Percentiles rank a stretch among this genome's conserved stretches.
Conservation (phyloP, 2,113 vertebrate genomes). For the Argyrosomus japonicus region DNA sequence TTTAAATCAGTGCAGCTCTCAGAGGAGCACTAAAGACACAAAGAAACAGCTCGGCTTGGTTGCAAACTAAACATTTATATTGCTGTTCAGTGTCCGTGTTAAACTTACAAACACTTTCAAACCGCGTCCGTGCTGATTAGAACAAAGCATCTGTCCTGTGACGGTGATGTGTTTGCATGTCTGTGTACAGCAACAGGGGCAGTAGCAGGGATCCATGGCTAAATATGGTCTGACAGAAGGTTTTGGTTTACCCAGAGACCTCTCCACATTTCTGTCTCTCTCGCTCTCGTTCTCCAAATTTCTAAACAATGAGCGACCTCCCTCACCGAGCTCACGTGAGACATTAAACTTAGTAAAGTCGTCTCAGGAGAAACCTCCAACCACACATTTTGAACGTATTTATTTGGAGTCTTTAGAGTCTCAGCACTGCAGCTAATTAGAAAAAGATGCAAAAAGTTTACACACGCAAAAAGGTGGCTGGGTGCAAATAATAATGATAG, state of each 20-base stretch:
- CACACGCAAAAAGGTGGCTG: no score
- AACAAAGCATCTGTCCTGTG: slow-evolving; percentile 40
- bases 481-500: neutral
- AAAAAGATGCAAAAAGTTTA: neutral
- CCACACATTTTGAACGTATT: neutral
- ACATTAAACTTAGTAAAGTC: neutral
- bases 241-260: slow-evolving; percentile 50
- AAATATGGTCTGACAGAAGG: slow-evolving; percentile 71
- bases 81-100: slow-evolving; percentile 38
- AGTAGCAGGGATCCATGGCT: slow-evolving; percentile 63
- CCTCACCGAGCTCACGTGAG: neutral
- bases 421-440: neutral
- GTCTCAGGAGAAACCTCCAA: neutral
- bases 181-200: slow-evolving; percentile 19
- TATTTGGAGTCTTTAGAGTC: neutral
- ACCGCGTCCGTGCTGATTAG: slow-evolving; percentile 12
- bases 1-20: slow-evolving; percentile 22
- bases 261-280: slow-evolving; percentile 39
- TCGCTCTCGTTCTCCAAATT: slow-evolving; percentile 5
- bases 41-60: slow-evolving; percentile 22
- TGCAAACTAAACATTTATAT: slow-evolving; percentile 57
- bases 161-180: slow-evolving; percentile 2
- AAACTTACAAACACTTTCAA: slow-evolving; percentile 41
- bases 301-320: slow-evolving; percentile 45
- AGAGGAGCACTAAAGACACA: neutral